Conservation (phyloP, 2,888 invertebrate genomes). For the Spodoptera picta region DNA sequence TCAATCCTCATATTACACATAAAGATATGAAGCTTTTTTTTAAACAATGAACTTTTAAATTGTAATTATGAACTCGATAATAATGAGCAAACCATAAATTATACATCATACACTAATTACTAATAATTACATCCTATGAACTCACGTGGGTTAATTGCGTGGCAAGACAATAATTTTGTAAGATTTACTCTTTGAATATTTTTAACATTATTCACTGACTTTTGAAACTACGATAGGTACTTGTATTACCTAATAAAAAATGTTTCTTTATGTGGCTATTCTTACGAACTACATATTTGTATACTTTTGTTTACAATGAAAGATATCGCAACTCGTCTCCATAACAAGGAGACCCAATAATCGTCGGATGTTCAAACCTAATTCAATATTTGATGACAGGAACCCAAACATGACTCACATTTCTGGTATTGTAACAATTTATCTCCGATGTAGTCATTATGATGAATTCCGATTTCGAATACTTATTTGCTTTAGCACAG, state of each 20-base stretch:
- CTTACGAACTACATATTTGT: too few relatives aligned
- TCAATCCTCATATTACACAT: conserved; percentile 21
- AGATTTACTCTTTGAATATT: too few relatives aligned
- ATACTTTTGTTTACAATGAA: not conserved
- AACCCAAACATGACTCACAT: not conserved
- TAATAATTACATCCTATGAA: too few relatives aligned
- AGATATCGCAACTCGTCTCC: not conserved
- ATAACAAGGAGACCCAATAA: not conserved
- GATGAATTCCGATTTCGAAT: conserved; percentile 8
- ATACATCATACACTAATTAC: too few relatives aligned
- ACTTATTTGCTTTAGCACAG: conserved; percentile 10
- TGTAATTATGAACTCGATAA: not conserved
- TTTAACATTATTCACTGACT: too few relatives aligned
- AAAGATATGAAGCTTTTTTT: conserved; percentile 3
- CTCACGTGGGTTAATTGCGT: too few relatives aligned
- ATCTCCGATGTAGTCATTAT: not conserved
- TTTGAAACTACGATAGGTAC: too few relatives aligned
- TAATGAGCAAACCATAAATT: not conserved
- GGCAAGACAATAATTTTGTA: too few relatives aligned
- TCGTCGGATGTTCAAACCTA: not conserved
- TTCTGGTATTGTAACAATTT: conserved; percentile 2
- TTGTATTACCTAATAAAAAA: too few relatives aligned
- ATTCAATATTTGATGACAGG: conserved; percentile 4
- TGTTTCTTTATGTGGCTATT: too few relatives aligned
- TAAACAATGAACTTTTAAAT: too few relatives aligned